Percentiles rank a stretch among this genome's conserved stretches.
These are phyloP conservation scores for Salvelinus alpinus DNA, from an alignment of 2,113 vertebrate species.

Conservation along the genomic window DNA sequence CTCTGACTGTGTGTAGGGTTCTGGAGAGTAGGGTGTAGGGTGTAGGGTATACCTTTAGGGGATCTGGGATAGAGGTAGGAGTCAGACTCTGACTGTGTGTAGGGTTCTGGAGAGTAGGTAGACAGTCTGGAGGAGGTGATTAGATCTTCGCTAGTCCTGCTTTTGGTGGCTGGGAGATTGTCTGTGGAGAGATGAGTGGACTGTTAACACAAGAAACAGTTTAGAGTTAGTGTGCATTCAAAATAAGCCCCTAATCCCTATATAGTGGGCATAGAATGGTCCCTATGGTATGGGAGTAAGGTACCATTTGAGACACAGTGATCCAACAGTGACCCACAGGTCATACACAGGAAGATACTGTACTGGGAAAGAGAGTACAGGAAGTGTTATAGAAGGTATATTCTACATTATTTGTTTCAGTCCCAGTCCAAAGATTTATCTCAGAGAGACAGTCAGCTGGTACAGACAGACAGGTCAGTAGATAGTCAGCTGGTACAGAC, in stretches of 20 bases:
- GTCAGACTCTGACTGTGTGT: conserved; percentile 84
- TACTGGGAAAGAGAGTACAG: conserved; percentile 1
- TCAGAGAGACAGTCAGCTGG: no score
- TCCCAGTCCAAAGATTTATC: no score
- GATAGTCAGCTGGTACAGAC: no score
- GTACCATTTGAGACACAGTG: neutral
- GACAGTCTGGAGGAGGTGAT: conserved; percentile 88
- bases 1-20: no score
- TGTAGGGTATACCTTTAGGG: conserved; percentile 82
- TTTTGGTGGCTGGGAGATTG: conserved; percentile 85
- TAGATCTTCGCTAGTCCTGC: conserved; percentile 97
- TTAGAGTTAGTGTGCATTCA: no score
- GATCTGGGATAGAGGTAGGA: conserved; percentile 90
- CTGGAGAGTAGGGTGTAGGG: no score
- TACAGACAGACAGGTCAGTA: no score
- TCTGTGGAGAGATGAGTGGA: conserved; percentile 69
- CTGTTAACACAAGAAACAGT: neutral
- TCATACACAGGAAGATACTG: neutral
- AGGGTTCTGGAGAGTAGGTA: conserved; percentile 88
- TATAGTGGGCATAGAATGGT: no score
- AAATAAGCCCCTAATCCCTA: no score
- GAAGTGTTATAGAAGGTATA: neutral
- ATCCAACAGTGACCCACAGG: neutral
- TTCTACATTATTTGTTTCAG: no score
- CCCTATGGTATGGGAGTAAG: no score